Evolutionary conservation across 2,888 invertebrate genomes (phyloP), one percentile per base, ranked within the genome.

Genomic region (Aplocera efformata): DNA sequence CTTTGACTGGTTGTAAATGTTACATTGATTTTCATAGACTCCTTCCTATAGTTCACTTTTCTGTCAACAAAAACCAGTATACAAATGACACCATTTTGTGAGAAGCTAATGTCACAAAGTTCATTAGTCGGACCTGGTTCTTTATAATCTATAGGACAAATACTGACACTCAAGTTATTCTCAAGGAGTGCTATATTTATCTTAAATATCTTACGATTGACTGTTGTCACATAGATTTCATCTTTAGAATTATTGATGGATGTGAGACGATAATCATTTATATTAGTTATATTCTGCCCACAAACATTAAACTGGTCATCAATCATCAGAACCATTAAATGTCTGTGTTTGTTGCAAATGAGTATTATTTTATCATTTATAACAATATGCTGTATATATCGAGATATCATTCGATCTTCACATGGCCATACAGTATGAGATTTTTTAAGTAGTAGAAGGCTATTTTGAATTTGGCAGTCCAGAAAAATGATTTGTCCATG

Each of bases 211-310:
- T 70, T 65, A 29, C 63, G 58, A 55, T 84, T 80, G 1, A 70
- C 38, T 2, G 79, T 81, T 7, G 66, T 53, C 6, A 80, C 21
- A 42, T 68, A 75, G 36, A 74, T 54, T 1, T 44, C 50, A 25
- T 67, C 46, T 1, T 48, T 36, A 1, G 53, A 40, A 30, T 66
- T 63, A 2, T 48, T 57, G 8, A 86, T 63, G 27, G 57, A 58
- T 21, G 74, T 63, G 35, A 86, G 79, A 60, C 62, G 67, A 25
- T 75, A 54, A 56, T 86, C 86, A 59, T 82, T 83, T 0, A 85
- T 42, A 43, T 78, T 78, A 21, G 68, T 62, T 1, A 75, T 28
- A 48, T 56, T 58, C 42, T 83, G 67, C 3, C 66, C 60, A 20
- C 77, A 6, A 3, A 76, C 42, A 27, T 63, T 67, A 27, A 63